phyloP scores from a whole-genome alignment of 2,888 invertebrate genomes.

The Nephrotoma appendiculata region DNA sequence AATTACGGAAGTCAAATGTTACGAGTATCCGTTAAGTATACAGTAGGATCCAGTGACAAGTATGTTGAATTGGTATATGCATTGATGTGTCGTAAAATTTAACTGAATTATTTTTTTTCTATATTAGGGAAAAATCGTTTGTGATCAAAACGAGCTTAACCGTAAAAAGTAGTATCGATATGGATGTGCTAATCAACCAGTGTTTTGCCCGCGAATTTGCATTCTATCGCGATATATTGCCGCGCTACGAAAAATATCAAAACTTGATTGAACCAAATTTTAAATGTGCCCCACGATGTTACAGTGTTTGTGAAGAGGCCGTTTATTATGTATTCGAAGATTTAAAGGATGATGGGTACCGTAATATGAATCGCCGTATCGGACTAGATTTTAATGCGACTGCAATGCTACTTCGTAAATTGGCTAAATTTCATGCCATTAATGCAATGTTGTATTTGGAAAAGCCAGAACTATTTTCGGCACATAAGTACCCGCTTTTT shows the following conservation, averaged over 20 bases:
- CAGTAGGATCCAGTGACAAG: not conserved
- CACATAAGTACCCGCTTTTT: not conserved
- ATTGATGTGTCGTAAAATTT: too few relatives aligned
- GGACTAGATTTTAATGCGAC: not conserved
- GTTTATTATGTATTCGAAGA: not conserved
- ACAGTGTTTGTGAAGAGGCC: not conserved
- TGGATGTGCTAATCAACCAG: not conserved
- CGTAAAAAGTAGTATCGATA: not conserved
- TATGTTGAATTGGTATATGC: not conserved
- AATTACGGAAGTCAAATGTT: not conserved
- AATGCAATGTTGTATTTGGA: not conserved
- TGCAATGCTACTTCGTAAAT: not conserved
- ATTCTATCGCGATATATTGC: not conserved
- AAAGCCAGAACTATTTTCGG: not conserved
- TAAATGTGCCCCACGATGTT: not conserved
- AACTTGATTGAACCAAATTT: not conserved
- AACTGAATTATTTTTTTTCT: not conserved
- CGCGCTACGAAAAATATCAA: not conserved
- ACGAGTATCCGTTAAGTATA: not conserved
- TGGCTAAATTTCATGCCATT: not conserved
- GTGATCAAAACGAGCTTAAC: not conserved
- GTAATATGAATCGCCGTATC: not conserved
- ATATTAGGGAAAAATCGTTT: not conserved
- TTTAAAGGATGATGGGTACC: not conserved
- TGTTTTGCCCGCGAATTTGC: not conserved